phyloP scores from a whole-genome alignment of 2,888 invertebrate genomes.

The Tipula helvola region DNA sequence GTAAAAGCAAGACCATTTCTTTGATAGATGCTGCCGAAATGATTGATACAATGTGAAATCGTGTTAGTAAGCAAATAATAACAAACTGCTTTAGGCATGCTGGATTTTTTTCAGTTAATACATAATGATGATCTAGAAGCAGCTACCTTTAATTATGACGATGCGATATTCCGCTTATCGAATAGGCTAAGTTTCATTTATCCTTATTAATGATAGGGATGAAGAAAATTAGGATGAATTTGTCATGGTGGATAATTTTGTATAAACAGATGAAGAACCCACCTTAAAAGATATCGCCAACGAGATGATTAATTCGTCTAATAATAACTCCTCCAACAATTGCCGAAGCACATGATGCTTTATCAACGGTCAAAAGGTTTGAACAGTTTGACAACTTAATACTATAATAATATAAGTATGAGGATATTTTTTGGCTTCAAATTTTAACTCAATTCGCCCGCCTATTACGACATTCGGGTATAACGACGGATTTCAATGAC shows the following conservation, averaged over 20 bases:
- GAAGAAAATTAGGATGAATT: not conserved
- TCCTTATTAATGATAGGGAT: not conserved
- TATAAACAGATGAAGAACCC: not conserved
- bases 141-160: not conserved
- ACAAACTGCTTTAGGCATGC: not conserved
- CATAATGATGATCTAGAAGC: not conserved
- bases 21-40: no score
- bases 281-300: not conserved
- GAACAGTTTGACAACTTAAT: no score
- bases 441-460: no score
- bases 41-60: not conserved
- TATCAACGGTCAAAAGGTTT: no score
- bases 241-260: not conserved
- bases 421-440: no score
- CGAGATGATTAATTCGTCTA: not conserved
- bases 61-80: not conserved
- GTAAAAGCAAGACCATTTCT: no score
- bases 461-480: no score
- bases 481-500: no score
- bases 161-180: not conserved
- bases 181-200: not conserved
- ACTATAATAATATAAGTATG: no score
- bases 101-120: not conserved
- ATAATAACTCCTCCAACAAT: not conserved
- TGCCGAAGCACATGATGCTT: no score